phyloP scores from a whole-genome alignment of 2,888 invertebrate genomes.

The Tortrix viridana region DNA sequence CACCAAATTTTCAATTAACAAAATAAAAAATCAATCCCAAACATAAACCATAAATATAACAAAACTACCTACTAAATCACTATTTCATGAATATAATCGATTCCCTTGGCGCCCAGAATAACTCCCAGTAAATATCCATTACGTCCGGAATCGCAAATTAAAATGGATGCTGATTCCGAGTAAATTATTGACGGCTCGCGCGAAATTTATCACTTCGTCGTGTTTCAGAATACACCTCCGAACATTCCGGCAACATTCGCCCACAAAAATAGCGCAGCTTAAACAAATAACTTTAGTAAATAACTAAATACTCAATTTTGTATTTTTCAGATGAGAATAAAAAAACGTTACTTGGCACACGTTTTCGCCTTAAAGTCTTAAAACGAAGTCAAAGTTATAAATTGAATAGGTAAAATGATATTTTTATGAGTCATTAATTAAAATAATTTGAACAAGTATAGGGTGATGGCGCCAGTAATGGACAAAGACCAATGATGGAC shows the following conservation, averaged over 20 bases:
- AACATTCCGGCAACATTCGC: not conserved
- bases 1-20: too few relatives aligned
- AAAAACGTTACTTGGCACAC: too few relatives aligned
- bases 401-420: too few relatives aligned
- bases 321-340: too few relatives aligned
- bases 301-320: too few relatives aligned
- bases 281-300: not conserved
- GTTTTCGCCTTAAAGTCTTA: too few relatives aligned
- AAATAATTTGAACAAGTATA: too few relatives aligned
- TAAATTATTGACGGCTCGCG: slow-evolving; percentile 27
- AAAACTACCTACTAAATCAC: not conserved
- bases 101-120: not conserved
- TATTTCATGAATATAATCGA: slow-evolving; percentile 7
- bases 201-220: slow-evolving; percentile 24
- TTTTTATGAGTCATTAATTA: too few relatives aligned
- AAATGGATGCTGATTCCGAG: slow-evolving; percentile 35
- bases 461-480: too few relatives aligned
- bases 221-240: slow-evolving; percentile 13
- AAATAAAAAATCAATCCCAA: too few relatives aligned
- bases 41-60: not conserved
- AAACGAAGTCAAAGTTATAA: too few relatives aligned
- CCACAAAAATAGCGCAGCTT: not conserved
- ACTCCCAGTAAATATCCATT: slow-evolving; percentile 33
- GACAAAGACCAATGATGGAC: too few relatives aligned
- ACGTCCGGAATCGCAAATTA: slow-evolving; percentile 26